Conservation (phyloP, 2,113 vertebrate genomes). For the Galemys pyrenaicus region DNA sequence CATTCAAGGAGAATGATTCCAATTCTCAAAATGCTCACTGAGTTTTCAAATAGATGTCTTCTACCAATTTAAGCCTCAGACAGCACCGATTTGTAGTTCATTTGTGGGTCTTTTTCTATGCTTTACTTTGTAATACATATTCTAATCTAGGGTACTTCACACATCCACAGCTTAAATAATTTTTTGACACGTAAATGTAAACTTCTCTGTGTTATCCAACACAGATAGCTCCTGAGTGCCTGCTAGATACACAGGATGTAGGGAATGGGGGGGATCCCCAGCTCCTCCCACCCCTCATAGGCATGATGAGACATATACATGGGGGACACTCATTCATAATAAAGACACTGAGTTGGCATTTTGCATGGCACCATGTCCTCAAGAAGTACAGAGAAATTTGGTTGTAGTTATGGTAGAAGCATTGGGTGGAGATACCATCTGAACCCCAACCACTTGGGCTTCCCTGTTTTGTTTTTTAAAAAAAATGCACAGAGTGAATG, state of each 20-base stretch:
- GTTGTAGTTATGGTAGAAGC: accelerated
- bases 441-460: background rate
- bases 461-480: background rate
- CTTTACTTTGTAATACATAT: background rate
- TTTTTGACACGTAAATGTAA: background rate
- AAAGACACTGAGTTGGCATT: background rate
- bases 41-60: background rate
- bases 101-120: background rate
- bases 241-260: background rate
- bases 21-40: background rate
- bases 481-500: background rate
- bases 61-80: background rate
- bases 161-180: background rate
- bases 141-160: background rate
- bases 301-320: background rate
- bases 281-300: background rate
- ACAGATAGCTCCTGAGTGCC: background rate
- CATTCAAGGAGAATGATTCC: background rate
- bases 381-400: background rate
- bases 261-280: background rate
- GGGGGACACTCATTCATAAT: accelerated
- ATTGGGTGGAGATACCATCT: background rate
- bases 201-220: background rate
- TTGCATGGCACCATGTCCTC: accelerated
- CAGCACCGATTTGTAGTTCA: background rate